Evolutionary conservation across 2,797 vertebrate species (phyloP).

Genomic region (Ctenochaetus hawaiiensis): DNA sequence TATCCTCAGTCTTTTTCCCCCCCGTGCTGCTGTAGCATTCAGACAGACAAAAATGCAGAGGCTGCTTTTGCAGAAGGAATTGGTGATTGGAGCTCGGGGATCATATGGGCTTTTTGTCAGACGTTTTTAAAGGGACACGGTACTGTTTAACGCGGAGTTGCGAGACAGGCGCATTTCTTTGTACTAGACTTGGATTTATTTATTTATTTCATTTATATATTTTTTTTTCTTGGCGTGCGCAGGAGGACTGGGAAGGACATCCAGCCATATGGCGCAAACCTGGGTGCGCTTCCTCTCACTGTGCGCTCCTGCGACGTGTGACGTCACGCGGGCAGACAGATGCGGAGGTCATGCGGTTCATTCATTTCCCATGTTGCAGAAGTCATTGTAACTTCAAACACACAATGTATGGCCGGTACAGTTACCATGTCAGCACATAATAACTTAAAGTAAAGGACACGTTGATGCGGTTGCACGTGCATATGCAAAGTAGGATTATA

Average conservation of each 20-base stretch:
- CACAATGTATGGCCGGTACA: not conserved
- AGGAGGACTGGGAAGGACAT: conserved; percentile 38
- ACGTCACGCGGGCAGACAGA: conserved; percentile 71
- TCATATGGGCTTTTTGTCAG: conserved; percentile 92
- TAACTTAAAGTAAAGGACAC: not conserved
- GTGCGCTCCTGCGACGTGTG: conserved; percentile 64
- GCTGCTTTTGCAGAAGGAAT: conserved; percentile 87
- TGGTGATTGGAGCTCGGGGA: conserved; percentile 92
- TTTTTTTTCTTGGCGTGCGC: not conserved
- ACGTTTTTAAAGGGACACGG: conserved; percentile 91
- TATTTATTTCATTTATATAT: not conserved
- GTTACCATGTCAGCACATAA: not conserved
- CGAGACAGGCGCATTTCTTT: conserved; percentile 55
- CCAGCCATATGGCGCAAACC: conserved; percentile 59
- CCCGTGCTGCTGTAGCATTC: conserved; percentile 85
- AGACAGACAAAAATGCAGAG: conserved; percentile 87
- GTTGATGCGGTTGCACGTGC: not conserved
- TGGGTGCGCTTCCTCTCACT: conserved; percentile 49
- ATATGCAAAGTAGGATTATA: not conserved
- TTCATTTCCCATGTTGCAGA: conserved; percentile 28
- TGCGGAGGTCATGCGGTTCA: conserved; percentile 69
- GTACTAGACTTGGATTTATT: conserved; percentile 27
- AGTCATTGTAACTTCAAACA: conserved; percentile 18
- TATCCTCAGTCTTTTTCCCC: conserved; percentile 67
- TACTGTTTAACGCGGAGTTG: conserved; percentile 70